These are phyloP conservation scores for Temnothorax unifasciatus DNA, from an alignment of 2,888 invertebrate genomes.

Conservation along the genomic window DNA sequence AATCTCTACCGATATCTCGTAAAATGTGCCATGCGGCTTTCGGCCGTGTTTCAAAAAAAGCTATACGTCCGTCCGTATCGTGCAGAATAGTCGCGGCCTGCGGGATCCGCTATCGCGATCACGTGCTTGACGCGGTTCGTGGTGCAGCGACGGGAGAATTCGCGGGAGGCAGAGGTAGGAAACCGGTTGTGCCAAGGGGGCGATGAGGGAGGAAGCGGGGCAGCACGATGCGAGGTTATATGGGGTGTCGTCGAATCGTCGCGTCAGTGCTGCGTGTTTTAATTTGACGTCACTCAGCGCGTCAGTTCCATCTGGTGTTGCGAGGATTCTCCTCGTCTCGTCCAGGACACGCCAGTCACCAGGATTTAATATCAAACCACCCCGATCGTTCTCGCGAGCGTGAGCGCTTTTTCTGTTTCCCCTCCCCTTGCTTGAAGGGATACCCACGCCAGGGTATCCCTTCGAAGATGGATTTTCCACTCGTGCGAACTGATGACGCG, in stretches of 20 bases:
- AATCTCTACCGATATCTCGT: constrained; percentile 38
- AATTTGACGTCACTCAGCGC: constrained; percentile 85
- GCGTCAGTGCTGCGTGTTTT: constrained; percentile 84
- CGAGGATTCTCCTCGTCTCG: constrained; percentile 79
- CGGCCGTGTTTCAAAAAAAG: constrained; percentile 2
- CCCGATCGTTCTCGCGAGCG: constrained; percentile 61
- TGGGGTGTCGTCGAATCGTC: constrained; percentile 83
- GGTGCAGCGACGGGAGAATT: constrained; percentile 23
- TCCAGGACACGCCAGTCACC: constrained; percentile 83
- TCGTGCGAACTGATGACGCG: constrained; percentile 61
- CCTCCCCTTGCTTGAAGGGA: background rate
- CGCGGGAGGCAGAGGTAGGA: constrained; percentile 28
- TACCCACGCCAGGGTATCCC: constrained; percentile 29
- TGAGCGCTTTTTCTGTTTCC: constrained; percentile 56
- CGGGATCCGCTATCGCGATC: constrained; percentile 41
- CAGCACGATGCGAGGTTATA: constrained; percentile 65
- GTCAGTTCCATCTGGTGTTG: constrained; percentile 85
- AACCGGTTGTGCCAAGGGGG: constrained; percentile 18
- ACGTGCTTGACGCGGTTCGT: constrained; percentile 25
- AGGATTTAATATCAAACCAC: constrained; percentile 84
- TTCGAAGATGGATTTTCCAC: constrained; percentile 65
- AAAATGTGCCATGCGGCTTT: constrained; percentile 47
- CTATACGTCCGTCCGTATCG: constrained; percentile 18
- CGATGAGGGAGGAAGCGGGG: constrained; percentile 28
- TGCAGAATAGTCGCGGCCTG: constrained; percentile 10